Evolutionary conservation across 2,113 vertebrate species (phyloP).

Genomic region (Pteropus alecto): DNA sequence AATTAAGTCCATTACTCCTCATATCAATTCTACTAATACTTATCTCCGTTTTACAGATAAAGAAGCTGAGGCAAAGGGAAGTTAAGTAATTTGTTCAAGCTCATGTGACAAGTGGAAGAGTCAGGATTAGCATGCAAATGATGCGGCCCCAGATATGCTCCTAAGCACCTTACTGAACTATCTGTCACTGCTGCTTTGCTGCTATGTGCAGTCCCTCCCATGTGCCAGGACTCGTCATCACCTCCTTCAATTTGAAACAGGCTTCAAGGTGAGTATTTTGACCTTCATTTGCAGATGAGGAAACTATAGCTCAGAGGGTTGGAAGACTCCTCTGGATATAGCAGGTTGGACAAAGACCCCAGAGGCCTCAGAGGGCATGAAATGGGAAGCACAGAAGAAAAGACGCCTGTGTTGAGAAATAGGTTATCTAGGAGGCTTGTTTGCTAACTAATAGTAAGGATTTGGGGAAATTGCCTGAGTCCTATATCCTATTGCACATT

Average conservation of each 20-base stretch:
- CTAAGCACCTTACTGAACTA: not conserved
- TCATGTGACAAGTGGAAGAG: not conserved
- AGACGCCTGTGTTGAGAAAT: not conserved
- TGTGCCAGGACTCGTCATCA: rapidly evolving
- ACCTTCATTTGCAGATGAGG: not conserved
- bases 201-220: not conserved
- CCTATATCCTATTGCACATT: constrained; percentile 43
- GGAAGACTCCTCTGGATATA: not conserved
- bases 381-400: not conserved
- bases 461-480: constrained; percentile 29
- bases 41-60: not conserved
- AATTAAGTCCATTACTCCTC: not conserved
- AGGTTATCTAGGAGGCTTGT: not conserved
- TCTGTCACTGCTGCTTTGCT: not conserved
- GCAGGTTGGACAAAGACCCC: not conserved
- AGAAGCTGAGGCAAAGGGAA: not conserved
- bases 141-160: rapidly evolving
- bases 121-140: not conserved
- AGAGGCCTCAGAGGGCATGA: not conserved
- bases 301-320: not conserved
- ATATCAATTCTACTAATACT: not conserved
- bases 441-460: constrained; percentile 28
- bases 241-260: not conserved
- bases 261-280: not conserved
- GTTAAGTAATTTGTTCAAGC: not conserved